Conservation (phyloP, 2,113 vertebrate genomes). For the Hirundichthys speculiger region DNA sequence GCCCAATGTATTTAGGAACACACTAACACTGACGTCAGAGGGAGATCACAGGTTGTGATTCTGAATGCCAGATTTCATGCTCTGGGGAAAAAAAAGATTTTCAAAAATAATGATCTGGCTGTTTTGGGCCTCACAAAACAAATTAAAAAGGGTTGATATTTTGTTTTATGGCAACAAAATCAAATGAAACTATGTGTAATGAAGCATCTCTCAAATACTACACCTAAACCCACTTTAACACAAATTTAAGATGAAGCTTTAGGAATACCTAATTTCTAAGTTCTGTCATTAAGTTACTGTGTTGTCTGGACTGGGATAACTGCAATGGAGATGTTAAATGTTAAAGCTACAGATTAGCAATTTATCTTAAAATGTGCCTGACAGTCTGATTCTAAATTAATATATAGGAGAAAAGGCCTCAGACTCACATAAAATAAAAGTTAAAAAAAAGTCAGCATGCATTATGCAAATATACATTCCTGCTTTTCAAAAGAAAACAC, state of each 20-base stretch:
- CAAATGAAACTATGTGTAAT: not conserved
- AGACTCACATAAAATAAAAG: not conserved
- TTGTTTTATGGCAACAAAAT: not conserved
- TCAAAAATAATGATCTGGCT: conserved; percentile 31
- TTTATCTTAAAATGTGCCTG: conserved; percentile 13
- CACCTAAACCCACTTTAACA: too few relatives aligned
- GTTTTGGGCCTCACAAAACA: conserved; percentile 11
- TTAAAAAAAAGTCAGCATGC: not conserved
- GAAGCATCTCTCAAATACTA: too few relatives aligned
- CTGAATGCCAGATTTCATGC: conserved; percentile 22
- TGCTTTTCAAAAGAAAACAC: not conserved
- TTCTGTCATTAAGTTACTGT: too few relatives aligned
- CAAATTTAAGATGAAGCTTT: not conserved
- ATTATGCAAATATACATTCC: not conserved
- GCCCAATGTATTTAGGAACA: conserved; percentile 21
- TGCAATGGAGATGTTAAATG: too few relatives aligned
- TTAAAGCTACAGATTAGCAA: conserved; percentile 1
- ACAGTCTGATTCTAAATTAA: conserved; percentile 10
- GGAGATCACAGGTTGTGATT: conserved; percentile 54
- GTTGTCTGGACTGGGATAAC: too few relatives aligned
- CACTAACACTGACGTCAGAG: conserved; percentile 48
- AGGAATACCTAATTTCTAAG: too few relatives aligned
- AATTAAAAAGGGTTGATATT: not conserved
- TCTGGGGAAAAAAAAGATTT: conserved; percentile 28
- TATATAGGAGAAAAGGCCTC: conserved; percentile 7